Base-by-base conservation (phyloP, 2,113 vertebrate genomes). In the Carollia perspicillata region DNA sequence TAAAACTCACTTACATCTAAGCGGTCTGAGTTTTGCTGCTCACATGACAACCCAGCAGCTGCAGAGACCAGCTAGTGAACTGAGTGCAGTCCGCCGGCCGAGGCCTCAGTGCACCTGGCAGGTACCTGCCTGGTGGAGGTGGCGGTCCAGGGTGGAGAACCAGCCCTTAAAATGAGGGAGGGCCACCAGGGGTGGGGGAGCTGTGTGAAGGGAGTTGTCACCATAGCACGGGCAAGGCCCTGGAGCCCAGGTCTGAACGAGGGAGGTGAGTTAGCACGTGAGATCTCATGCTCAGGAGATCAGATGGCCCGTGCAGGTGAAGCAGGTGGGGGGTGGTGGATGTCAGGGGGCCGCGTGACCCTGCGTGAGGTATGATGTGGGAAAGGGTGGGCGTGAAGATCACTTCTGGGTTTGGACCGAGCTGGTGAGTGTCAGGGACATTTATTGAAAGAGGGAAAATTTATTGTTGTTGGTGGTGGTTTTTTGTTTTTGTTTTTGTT, bases 41-140 rank as follows among this genome's bases (percentile, higher is more conserved):
- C 80, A n/a, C 8, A 6, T 87, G 5, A 42, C 1, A 55, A 18
- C 55, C 26, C 30, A 14, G 26, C 55, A 60, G 2, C 66, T 13
- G 3, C 10, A 9, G 13, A 11, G 53, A 8, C n/a, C 37, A 71
- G 42, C 60, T 44, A 16, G 51, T 28, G 17, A 90, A 60, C 65
- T 14, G 28, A 60, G 35, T 49, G 11, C 40, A 28, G 49, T 13
- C 0, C 18, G 20, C 23, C 23, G 9, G 1, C 30, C 72, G 35
- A 72, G 30, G 12, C 6, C 3, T 60, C 8, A 2, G 8, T 44
- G 0, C 40, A 8, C 7, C 51, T 72, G 0, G 4, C 26, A 28
- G 23, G 5, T 47, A 47, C 40, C 71, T 55, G 37, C 71, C 49
- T 75, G 6, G 0, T 7, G 55, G 30, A 37, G 16, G 42, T 66